Percentiles rank a stretch among this genome's conserved stretches.
Conservation (phyloP, 2,797 vertebrate genomes). For the Diplodus sargus region DNA sequence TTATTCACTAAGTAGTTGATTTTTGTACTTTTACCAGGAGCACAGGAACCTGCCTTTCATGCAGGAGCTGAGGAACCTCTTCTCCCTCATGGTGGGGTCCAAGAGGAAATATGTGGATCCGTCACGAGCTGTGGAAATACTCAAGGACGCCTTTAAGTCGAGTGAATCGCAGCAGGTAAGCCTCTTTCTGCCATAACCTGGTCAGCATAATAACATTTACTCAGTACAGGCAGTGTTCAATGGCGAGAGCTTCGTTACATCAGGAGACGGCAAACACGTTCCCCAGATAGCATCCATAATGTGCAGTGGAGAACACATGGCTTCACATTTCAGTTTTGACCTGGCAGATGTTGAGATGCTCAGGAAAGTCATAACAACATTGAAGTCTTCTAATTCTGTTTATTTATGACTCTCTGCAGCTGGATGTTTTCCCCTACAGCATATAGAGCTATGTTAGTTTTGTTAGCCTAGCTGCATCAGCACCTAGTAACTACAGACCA, state of each 20-base stretch:
- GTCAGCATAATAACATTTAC: background rate
- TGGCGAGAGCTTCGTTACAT: background rate
- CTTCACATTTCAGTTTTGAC: background rate
- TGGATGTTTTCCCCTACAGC: background rate
- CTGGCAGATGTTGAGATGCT: background rate
- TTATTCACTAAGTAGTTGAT: background rate
- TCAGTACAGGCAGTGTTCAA: background rate
- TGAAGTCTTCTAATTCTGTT: background rate
- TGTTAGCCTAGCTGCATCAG: background rate
- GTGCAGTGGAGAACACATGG: background rate
- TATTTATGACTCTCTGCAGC: background rate
- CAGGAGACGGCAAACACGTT: background rate
- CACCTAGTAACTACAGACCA: background rate
- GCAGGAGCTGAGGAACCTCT: conserved; percentile 94
- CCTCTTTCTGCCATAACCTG: conserved; percentile 1
- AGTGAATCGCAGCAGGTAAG: conserved; percentile 97
- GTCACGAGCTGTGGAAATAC: conserved; percentile 96
- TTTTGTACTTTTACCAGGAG: conserved; percentile 82
- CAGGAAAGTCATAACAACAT: background rate
- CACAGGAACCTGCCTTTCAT: conserved; percentile 98
- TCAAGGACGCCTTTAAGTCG: conserved; percentile 98
- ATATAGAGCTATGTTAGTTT: background rate
- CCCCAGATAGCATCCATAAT: background rate
- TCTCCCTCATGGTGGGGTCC: conserved; percentile 97
- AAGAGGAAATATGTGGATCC: conserved; percentile 99